Evolutionary conservation across 2,113 vertebrate genomes (phyloP).

Genomic region (Thinocorus orbignyianus): DNA sequence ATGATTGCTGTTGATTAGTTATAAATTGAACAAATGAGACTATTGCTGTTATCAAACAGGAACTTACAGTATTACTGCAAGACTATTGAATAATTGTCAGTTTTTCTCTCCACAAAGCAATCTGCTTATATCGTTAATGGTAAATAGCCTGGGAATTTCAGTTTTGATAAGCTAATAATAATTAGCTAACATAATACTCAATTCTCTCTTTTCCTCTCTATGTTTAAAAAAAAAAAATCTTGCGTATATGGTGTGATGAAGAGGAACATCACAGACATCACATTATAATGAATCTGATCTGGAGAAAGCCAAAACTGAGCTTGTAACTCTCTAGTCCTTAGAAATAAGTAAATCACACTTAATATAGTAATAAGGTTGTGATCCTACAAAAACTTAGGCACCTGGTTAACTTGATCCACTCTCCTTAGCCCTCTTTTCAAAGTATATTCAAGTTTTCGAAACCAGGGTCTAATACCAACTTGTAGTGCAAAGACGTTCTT

Average conservation of each 20-base stretch:
- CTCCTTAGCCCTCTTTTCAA: background rate
- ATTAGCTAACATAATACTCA: background rate
- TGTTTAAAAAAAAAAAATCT: background rate
- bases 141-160: background rate
- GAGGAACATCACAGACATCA: background rate
- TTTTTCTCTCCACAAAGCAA: background rate
- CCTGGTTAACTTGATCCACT: background rate
- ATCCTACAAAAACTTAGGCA: background rate
- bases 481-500: background rate
- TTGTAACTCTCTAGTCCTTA: background rate
- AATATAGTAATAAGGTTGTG: background rate
- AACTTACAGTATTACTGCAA: background rate
- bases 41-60: background rate
- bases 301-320: background rate
- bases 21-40: background rate
- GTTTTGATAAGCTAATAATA: background rate
- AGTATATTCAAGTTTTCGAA: background rate
- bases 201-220: background rate
- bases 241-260: background rate
- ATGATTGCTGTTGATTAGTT: constrained; percentile 15
- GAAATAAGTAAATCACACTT: background rate
- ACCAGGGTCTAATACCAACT: background rate
- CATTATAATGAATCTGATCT: fast-evolving
- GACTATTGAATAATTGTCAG: background rate
- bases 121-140: background rate